phyloP scores from a whole-genome alignment of 2,797 vertebrate species.

The Trachurus trachurus region DNA sequence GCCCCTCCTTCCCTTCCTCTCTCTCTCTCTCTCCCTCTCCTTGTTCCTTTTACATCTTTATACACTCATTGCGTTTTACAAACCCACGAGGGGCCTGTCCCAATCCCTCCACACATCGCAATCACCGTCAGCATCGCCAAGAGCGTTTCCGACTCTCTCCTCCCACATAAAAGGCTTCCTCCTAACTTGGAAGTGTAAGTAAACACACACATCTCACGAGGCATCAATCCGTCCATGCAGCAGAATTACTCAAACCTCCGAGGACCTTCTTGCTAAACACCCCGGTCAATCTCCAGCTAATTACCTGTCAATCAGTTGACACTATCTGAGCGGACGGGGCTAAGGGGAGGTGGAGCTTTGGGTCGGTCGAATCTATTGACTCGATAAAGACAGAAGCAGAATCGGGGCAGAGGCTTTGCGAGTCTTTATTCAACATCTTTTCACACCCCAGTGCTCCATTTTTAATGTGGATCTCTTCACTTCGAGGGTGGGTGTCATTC shows the following conservation, averaged over 20 bases:
- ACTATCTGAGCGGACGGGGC: neutral
- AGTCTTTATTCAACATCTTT: conserved; percentile 37
- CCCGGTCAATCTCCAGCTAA: conserved; percentile 61
- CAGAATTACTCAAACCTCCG: conserved; percentile 47
- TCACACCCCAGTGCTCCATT: conserved; percentile 12
- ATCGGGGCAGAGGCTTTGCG: conserved; percentile 14
- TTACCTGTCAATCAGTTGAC: conserved; percentile 68
- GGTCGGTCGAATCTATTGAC: conserved; percentile 33
- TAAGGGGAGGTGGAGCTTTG: conserved; percentile 5
- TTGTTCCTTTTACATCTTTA: conserved; percentile 53
- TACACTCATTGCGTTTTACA: conserved; percentile 62
- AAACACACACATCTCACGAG: conserved; percentile 34
- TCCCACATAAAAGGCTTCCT: conserved; percentile 60
- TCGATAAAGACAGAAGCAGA: conserved; percentile 38
- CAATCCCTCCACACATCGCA: conserved; percentile 54
- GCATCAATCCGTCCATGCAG: conserved; percentile 37
- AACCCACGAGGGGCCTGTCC: conserved; percentile 52
- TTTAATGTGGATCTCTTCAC: conserved; percentile 22
- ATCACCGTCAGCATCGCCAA: conserved; percentile 62
- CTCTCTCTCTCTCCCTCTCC: neutral
- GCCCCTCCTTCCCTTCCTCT: neutral
- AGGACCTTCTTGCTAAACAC: conserved; percentile 55
- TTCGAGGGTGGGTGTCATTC: conserved; percentile 29
- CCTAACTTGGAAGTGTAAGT: conserved; percentile 54
- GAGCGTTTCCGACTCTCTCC: conserved; percentile 56